Base-by-base conservation (phyloP, 1,140 invertebrate species). In the Macrocentrus cingulum region DNA sequence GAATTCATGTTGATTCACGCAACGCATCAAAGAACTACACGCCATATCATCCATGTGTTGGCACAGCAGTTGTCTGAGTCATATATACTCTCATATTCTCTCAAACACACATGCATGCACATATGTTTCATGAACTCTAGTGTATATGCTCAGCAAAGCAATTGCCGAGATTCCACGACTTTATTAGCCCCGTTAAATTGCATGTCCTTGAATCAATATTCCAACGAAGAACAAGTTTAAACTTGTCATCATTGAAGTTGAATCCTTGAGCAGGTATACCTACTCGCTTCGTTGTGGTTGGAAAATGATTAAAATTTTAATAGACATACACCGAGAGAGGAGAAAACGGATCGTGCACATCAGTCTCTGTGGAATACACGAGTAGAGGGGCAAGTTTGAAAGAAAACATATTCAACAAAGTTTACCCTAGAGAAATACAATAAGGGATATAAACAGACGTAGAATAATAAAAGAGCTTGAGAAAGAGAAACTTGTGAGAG, bases 41-140 rank as follows among this genome's bases (percentile, higher is more conserved):
- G 23, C 13, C 46, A 29, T 16, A n/a, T 8, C 15, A 39, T 13
- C 49, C 22, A 48, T 25, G 25, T 36, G 49, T 51, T 25, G 15
- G 32, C 49, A n/a, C 37, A 20, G 34, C 49, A 51, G 49, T 51
- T 22, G 13, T 51, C 49, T 51, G 49, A 51, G 49, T 51, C 32
- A 51, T n/a, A 8, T 18, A 19, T 9, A 29, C 4, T 29, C 13
- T 18, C 7, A 51, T 51, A 36, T 51, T 34, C 3, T 34, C 6
- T 34, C 6, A 34, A 34, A 34, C 11, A 7, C 29, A 34, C 29
- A 34, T 34, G 29, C 29, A 34, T 6, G 6, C 11, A 11, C 6
- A 39, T 15, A 15, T 39, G 8, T 39, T 13, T 3, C 36, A 11
- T 39, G 11, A 13, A 39, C 36, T 39, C 36, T 39, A n/a, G n/a